Base-by-base conservation (phyloP, 2,888 invertebrate species). In the Pristionchus entomophagus region DNA sequence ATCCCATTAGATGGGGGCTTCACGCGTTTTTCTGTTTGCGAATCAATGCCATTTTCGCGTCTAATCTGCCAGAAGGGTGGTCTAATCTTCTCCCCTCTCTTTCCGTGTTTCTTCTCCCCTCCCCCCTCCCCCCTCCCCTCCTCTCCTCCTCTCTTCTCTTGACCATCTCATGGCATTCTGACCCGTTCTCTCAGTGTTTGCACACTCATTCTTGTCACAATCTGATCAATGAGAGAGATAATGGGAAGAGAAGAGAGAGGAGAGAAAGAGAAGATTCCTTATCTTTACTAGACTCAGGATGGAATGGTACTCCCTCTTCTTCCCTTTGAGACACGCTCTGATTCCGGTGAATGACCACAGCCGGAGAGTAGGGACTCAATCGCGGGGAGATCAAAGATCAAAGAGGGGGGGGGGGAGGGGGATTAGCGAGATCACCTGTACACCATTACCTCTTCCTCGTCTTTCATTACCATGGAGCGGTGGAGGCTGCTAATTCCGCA, bases 401-500 rank as follows among this genome's bases (percentile, higher is more conserved):
- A 65, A 65, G 56, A 26, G 6, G 35, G 32, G 62, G 65, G 35
- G 32, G 32, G 35, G 65, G 56, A 26, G 6, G 35, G 32, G 62
- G 65, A 65, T 65, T 65, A 65, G 65, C 19, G 5, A 65, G 65
- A 45, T 65, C 65, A 65, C 35, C 65, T 35, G 65, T 35, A 19
- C 0, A 1, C 32, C 45, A 14, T 45, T 45, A 45, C 45, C 45
- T 45, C 45, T n/a, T n/a, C n/a, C 26, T 59, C 29, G 29, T 32
- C 59, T 59, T 29, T 65, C 65, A 65, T 65, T 65, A 65, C 65
- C 45, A 45, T 14, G 45, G 45, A 45, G 62, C n/a, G n/a, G n/a
- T n/a, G n/a, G n/a, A n/a, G n/a, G n/a, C n/a, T n/a, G n/a, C 65
- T 65, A 65, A 65, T 65, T 62, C 29, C 62, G 62, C 35, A 65